Base-by-base conservation (phyloP, 2,888 invertebrate species). In the Neoascia interrupta region DNA sequence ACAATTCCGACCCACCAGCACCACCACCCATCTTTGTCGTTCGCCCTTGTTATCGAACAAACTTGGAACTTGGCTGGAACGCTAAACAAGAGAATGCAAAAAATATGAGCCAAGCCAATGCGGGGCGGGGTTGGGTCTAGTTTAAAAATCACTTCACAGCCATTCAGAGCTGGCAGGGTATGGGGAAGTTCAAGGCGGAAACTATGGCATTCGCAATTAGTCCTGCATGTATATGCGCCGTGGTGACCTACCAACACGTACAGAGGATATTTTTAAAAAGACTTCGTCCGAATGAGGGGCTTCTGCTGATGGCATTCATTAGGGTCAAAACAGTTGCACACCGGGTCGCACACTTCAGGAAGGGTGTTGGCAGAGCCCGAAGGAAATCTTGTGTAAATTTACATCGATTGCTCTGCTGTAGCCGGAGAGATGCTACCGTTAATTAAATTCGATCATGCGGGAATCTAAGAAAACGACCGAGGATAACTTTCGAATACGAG, bases 111-210 rank as follows among this genome's bases (percentile, higher is more conserved):
- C 11, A 8, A 45, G 16, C 26, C 47, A 26, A 18, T 3, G 8
- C 31, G 31, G n/a, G 31, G n/a, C n/a, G n/a, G n/a, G n/a, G n/a
- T n/a, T n/a, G n/a, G n/a, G n/a, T n/a, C n/a, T n/a, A n/a, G 16
- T 43, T 34, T 47, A 76, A 66, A 76, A 76, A 76, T 76, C 76
- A 76, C 72, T 76, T 47, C 21, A 49, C 39, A 16, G 69, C 54
- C 45, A 47, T 15, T 43, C n/a, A n/a, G n/a, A n/a, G n/a, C n/a
- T n/a, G n/a, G n/a, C n/a, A 23, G 64, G 39, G 41, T 61, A 47
- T 13, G n/a, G 16, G 34, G 63, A 72, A 72, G 76, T 72, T 72
- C 72, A 76, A 76, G 76, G 72, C 64, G 72, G n/a, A 64, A 37
- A 51, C 36, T 18, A 41, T 28, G 41, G 34, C 69, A 63, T 75